A percentile compares a stretch with the other conserved stretches of the same genome.
Conservation (phyloP, 2,797 vertebrate genomes). For the Cercopithecus mitis region DNA sequence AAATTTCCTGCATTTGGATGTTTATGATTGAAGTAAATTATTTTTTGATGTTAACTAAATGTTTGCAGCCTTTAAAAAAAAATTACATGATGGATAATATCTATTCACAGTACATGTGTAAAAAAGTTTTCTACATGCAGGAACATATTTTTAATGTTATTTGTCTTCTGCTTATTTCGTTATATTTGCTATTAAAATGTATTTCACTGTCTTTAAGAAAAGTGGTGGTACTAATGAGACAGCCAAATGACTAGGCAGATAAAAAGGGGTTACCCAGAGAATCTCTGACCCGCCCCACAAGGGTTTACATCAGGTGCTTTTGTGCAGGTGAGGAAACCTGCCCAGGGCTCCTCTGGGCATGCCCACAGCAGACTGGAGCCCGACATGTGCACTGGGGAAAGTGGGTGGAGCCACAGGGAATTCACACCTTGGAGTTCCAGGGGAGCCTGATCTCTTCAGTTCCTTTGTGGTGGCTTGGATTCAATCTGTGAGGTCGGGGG, state of each 20-base stretch:
- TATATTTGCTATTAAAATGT: background rate
- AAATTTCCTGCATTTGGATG: background rate
- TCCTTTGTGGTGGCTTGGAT: background rate
- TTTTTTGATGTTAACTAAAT: background rate
- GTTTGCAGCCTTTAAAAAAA: background rate
- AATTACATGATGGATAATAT: background rate
- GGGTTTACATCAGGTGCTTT: background rate
- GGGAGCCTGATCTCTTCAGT: background rate
- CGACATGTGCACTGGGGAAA: background rate
- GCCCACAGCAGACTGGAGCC: background rate
- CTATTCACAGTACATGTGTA: background rate
- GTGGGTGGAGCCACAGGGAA: background rate
- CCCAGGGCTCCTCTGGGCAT: background rate
- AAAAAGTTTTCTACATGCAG: background rate
- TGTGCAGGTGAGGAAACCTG: background rate
- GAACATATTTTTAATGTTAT: background rate
- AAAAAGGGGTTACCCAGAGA: background rate
- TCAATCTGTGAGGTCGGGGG: background rate
- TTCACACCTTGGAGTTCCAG: background rate
- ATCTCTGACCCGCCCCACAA: background rate
- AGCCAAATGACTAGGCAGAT: background rate
- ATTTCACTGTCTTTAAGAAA: background rate
- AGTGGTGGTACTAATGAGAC: background rate
- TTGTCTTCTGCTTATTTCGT: background rate
- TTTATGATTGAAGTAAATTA: background rate